These are phyloP conservation scores for Neostethus bicornis DNA, from an alignment of 2,797 vertebrate genomes.

Conservation along the genomic window DNA sequence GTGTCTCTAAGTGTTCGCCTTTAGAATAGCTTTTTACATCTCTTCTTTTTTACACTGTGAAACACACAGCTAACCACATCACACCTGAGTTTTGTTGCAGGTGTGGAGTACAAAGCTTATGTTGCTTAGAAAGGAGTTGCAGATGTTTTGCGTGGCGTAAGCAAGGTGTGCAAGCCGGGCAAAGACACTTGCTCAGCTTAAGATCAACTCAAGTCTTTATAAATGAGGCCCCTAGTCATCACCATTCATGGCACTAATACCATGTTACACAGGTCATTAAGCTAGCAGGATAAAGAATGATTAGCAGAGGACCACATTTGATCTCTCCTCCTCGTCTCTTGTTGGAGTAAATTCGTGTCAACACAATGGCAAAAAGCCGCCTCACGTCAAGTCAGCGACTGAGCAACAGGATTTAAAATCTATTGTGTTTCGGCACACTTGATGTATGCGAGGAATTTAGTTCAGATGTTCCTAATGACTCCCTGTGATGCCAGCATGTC, in stretches of 20 bases:
- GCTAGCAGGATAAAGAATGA: constrained; percentile 52
- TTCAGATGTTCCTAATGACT: constrained; percentile 66
- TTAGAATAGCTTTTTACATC: too few relatives aligned
- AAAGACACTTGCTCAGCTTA: too few relatives aligned
- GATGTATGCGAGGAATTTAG: constrained; percentile 65
- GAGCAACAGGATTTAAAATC: constrained; percentile 72
- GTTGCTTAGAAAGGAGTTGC: too few relatives aligned
- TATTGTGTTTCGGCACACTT: constrained; percentile 67
- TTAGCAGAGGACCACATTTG: constrained; percentile 52
- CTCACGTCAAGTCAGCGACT: constrained; percentile 62
- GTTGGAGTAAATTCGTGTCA: constrained; percentile 62
- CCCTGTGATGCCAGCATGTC: constrained; percentile 52
- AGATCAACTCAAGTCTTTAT: too few relatives aligned
- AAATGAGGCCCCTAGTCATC: constrained; percentile 39
- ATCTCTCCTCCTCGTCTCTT: constrained; percentile 50
- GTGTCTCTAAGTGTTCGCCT: too few relatives aligned
- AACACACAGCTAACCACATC: too few relatives aligned
- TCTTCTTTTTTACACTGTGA: too few relatives aligned
- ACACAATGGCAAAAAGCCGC: constrained; percentile 58
- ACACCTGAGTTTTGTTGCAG: too few relatives aligned
- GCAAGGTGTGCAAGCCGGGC: too few relatives aligned
- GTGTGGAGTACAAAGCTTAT: too few relatives aligned
- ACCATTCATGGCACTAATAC: constrained; percentile 51
- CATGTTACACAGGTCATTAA: constrained; percentile 70
- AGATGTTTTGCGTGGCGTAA: too few relatives aligned